Base-by-base conservation (phyloP, 2,888 invertebrate species). In the Drosophila mulleri region DNA sequence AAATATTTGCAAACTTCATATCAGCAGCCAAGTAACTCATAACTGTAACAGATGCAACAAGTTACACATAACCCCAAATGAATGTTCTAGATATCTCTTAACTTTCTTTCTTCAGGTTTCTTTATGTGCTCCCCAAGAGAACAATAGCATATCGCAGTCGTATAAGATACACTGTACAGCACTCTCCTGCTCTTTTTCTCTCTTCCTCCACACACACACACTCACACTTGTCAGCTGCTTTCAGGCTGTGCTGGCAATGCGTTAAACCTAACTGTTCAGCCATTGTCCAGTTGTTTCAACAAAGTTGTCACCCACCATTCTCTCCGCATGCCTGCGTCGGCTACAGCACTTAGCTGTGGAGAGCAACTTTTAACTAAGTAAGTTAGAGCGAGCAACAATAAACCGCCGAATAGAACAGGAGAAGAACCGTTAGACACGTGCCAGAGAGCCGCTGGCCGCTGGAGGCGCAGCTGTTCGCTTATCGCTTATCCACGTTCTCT, bases 391-490 rank as follows among this genome's bases (percentile, higher is more conserved):
- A 63, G 72, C 75, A 67, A 78, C 82, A 78, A 82, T 78, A 79
- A 75, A 79, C 82, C 80, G 72, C 59, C 66, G 57, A 80, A 67
- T 80, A 42, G 68, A 76, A 67, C 72, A 42, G 68, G n/a, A 29
- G 9, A 48, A 52, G 71, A 29, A 48, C 57, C 56, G 62, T 32
- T 70, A 67, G 70, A 69, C 78, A 83, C 83, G 87, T 72, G 81
- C 78, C 72, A 65, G 64, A 65, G 64, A 52, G 64, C 26, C n/a
- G 29, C 65, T 63, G 42, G 60, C 12, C 63, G 61, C 73, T 68
- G 41, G 48, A 53, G 69, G 62, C 80, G 59, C 88, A 88, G 78
- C 78, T 88, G 87, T 44, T 80, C 67, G 67, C 67, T 71, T 76
- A 67, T 71, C 63, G 58, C 71, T 60, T 76, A 67, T 72, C 66